Percentiles rank a stretch among this genome's conserved stretches.
Evolutionary conservation across 2,888 invertebrate species (phyloP).

Genomic region (Atrina japonica): DNA sequence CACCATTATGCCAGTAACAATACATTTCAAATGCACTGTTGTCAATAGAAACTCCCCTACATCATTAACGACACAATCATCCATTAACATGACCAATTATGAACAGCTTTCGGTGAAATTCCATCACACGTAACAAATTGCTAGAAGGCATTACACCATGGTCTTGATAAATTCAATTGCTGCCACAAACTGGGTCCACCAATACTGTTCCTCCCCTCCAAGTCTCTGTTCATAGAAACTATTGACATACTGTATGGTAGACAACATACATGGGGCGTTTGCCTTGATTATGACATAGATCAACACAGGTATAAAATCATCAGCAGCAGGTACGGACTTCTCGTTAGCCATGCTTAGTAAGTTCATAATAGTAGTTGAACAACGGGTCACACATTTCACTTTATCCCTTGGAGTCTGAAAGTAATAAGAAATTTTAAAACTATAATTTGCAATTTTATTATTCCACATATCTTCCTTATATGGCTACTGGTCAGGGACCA

Average conservation of each 20-base stretch:
- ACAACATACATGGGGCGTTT: conserved; percentile 95
- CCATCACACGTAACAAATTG: too few relatives aligned
- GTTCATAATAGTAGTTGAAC: conserved; percentile 96
- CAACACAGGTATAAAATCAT: conserved; percentile 97
- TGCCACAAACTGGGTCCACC: conserved; percentile 99
- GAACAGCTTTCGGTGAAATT: too few relatives aligned
- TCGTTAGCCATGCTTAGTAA: conserved; percentile 89
- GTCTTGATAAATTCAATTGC: conserved; percentile 99
- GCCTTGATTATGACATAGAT: conserved; percentile 98
- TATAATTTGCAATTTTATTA: conserved; percentile 17
- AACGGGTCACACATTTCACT: conserved; percentile 90
- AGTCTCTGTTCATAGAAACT: conserved; percentile 93
- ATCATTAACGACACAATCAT: too few relatives aligned
- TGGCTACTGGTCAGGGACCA: too few relatives aligned
- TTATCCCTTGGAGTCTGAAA: conserved; percentile 90
- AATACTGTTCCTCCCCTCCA: conserved; percentile 95
- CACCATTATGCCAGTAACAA: too few relatives aligned
- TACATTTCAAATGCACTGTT: too few relatives aligned
- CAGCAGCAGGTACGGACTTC: conserved; percentile 90
- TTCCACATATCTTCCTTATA: too few relatives aligned
- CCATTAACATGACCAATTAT: too few relatives aligned
- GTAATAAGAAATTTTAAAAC: conserved; percentile 9
- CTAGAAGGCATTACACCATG: too few relatives aligned
- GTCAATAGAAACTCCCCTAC: too few relatives aligned
- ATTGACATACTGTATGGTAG: conserved; percentile 97